Evolutionary conservation across 1,140 invertebrate species (phyloP).

Genomic region (Ceratina australensis): DNA sequence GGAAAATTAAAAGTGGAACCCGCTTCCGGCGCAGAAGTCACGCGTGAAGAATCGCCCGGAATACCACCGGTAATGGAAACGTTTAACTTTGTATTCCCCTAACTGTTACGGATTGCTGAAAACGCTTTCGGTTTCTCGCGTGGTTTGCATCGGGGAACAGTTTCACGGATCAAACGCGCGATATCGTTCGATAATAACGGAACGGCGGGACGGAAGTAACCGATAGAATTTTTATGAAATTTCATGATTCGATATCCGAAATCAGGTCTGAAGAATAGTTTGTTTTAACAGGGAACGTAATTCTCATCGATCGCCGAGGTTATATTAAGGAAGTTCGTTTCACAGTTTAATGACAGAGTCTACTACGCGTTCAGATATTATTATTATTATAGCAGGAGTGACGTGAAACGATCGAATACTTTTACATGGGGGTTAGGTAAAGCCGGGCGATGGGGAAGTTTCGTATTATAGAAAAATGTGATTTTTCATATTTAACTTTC

Average conservation of each 20-base stretch:
- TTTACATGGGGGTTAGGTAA: no score
- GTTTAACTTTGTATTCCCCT: constrained; percentile 9
- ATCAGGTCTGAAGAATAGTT: no score
- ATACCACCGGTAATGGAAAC: constrained; percentile 20
- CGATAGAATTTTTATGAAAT: no score
- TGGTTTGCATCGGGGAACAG: background rate
- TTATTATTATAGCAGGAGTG: no score
- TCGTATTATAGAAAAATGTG: background rate
- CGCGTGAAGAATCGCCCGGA: constrained; percentile 28
- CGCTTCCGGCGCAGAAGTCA: constrained; percentile 20
- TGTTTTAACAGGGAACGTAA: no score
- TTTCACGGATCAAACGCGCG: constrained; percentile 9
- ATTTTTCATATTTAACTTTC: constrained; percentile 23
- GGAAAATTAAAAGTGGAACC: constrained; percentile 39
- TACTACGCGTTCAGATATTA: no score
- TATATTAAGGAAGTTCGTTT: no score
- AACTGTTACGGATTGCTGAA: constrained; percentile 13
- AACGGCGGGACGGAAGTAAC: no score
- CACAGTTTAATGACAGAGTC: no score
- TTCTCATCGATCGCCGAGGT: no score
- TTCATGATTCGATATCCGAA: no score
- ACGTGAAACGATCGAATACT: no score
- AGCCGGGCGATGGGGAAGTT: background rate
- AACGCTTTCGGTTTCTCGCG: constrained; percentile 3
- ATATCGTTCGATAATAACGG: background rate